Conservation (phyloP, 53 echinoderm and acorn worm species). For the Glandiceps talaboti region DNA sequence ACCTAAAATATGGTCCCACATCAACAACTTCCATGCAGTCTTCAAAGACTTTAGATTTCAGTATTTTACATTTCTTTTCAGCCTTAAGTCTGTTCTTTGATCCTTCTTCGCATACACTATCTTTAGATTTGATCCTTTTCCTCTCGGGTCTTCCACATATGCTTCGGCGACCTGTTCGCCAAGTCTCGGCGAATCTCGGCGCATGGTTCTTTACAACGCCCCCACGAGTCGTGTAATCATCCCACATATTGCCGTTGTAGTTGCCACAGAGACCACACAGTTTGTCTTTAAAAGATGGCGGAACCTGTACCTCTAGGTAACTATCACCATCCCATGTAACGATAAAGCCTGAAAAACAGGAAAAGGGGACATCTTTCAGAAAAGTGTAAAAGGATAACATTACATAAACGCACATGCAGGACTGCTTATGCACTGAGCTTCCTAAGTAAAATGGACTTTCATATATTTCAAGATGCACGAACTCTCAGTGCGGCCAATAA, state of each 20-base stretch:
- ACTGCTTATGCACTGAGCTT: no score
- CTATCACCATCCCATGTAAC: constrained; percentile 96
- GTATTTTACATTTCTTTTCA: constrained; percentile 43
- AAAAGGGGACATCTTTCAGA: no score
- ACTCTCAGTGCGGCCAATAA: no score
- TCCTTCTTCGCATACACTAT: constrained; percentile 54
- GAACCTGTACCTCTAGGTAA: constrained; percentile 66
- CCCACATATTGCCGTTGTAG: constrained; percentile 68
- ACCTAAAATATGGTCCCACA: constrained; percentile 82
- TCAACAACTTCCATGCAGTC: constrained; percentile 60
- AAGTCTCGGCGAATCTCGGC: constrained; percentile 67
- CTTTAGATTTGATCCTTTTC: constrained; percentile 23
- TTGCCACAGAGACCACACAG: constrained; percentile 96
- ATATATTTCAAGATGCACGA: no score
- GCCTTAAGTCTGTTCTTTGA: constrained; percentile 42
- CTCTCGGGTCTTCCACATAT: constrained; percentile 29
- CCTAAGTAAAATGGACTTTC: no score
- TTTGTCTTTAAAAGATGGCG: constrained; percentile 56
- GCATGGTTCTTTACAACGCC: constrained; percentile 45
- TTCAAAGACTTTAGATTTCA: constrained; percentile 57
- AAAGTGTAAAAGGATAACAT: no score
- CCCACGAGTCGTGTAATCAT: constrained; percentile 57
- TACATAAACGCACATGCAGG: no score
- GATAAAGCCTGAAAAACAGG: constrained; percentile 64
- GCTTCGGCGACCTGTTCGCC: constrained; percentile 66